Percentiles rank a stretch among this genome's conserved stretches.
Conservation (phyloP, 2,113 vertebrate genomes). For the Sturnira hondurensis region DNA sequence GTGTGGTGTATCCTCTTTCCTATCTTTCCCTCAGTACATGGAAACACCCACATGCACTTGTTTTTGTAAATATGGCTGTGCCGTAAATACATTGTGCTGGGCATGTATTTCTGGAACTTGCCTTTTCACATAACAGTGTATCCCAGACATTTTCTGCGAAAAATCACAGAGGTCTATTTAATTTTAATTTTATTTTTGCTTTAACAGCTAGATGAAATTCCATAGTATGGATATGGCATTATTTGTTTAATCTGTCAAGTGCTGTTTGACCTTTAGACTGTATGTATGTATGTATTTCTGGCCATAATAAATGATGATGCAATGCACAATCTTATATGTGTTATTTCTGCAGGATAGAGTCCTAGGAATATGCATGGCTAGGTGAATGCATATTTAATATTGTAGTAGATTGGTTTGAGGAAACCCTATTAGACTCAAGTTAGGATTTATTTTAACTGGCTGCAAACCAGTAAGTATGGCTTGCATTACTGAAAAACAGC, state of each 20-base stretch:
- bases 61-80: background rate
- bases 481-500: background rate
- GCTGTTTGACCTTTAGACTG: conserved; percentile 13
- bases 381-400: background rate
- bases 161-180: background rate
- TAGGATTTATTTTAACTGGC: conserved; percentile 24
- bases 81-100: background rate
- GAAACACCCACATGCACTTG: background rate
- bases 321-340: background rate
- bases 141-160: background rate
- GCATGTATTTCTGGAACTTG: background rate
- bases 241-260: background rate
- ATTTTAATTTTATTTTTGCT: conserved; percentile 30
- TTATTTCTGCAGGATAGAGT: background rate
- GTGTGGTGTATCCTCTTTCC: background rate
- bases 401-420: background rate
- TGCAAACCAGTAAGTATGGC: background rate
- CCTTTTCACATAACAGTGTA: background rate
- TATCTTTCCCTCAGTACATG: background rate
- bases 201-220: conserved; percentile 4
- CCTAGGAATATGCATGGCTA: background rate
- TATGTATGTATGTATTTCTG: background rate
- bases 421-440: background rate
- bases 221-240: background rate
- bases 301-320: background rate